Base-by-base conservation (phyloP, 2,888 invertebrate species). In the Drosophila helvetica region DNA sequence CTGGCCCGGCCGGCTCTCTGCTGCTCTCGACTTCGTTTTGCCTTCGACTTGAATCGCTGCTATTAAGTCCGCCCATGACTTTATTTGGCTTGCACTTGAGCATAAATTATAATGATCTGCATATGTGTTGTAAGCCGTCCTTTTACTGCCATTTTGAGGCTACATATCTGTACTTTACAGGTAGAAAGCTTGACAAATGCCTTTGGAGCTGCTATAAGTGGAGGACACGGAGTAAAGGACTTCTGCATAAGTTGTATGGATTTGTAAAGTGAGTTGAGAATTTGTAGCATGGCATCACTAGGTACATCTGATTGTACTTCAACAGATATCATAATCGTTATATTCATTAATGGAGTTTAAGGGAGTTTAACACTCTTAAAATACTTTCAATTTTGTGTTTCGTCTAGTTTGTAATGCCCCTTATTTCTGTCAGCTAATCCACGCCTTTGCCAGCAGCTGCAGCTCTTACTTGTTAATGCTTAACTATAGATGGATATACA, bases 391-490 rank as follows among this genome's bases (percentile, higher is more conserved):
- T 38, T 38, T 38, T 38, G 15, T 15, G 4, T 6, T 15, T 5
- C 38, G 5, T 15, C 15, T 15, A 4, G 12, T 12, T 33, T 12
- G 1, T 33, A 33, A 33, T 33, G 33, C 12, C 12, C 18, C 1
- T 47, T 25, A 12, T 30, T 48, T 18, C 8, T 33, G 15, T 9
- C 52, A 25, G 18, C 10, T 61, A 63, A 18, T 1, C 15, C 3
- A n/a, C 8, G 33, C 8, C n/a, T 48, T 27, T 42, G 47, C 57
- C 57, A 42, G 42, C 47, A 33, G 10, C 52, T 42, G 47, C 42
- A 47, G 17, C 30, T 18, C n/a, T 22, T 43, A 30, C 54, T 63
- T 53, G 48, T 59, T 66, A 66, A 63, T 63, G 48, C 65, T 64
- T 64, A 55, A 64, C 55, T 55, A 66, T 55, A 55, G 50, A 63